Evolutionary conservation across 2,797 vertebrate genomes (phyloP).

Genomic region (Monodelphis domestica): DNA sequence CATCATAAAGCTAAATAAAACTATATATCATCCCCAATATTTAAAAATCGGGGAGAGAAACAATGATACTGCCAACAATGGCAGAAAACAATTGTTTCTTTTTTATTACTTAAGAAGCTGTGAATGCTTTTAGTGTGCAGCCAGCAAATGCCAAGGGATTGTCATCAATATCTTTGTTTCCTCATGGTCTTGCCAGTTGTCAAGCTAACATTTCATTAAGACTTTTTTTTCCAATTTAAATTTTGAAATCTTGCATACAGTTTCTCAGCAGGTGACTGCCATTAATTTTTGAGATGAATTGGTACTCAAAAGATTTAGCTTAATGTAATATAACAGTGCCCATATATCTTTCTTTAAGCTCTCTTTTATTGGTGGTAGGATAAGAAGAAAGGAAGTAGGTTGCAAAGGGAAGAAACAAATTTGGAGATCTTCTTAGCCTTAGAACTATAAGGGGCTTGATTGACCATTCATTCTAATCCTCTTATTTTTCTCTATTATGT

Average conservation of each 20-base stretch:
- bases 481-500: not conserved
- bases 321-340: not conserved
- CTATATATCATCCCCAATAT: constrained; percentile 54
- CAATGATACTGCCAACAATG: constrained; percentile 57
- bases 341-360: constrained; percentile 3
- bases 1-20: constrained; percentile 61
- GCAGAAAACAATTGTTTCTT: constrained; percentile 65
- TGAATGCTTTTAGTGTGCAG: constrained; percentile 70
- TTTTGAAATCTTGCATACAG: constrained; percentile 53
- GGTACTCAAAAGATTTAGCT: not conserved
- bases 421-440: not conserved
- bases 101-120: constrained; percentile 59
- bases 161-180: constrained; percentile 67
- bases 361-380: not conserved
- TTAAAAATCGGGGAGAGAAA: constrained; percentile 34
- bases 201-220: constrained; percentile 72
- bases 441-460: not conserved
- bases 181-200: constrained; percentile 50
- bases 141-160: constrained; percentile 43
- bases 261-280: not conserved
- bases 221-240: constrained; percentile 19
- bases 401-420: not conserved
- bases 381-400: not conserved
- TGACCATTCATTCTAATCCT: not conserved
- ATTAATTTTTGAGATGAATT: constrained; percentile 11